A percentile compares a stretch with the other conserved stretches of the same genome.
Conservation (phyloP, 2,797 vertebrate species). For the Bovichtus variegatus region DNA sequence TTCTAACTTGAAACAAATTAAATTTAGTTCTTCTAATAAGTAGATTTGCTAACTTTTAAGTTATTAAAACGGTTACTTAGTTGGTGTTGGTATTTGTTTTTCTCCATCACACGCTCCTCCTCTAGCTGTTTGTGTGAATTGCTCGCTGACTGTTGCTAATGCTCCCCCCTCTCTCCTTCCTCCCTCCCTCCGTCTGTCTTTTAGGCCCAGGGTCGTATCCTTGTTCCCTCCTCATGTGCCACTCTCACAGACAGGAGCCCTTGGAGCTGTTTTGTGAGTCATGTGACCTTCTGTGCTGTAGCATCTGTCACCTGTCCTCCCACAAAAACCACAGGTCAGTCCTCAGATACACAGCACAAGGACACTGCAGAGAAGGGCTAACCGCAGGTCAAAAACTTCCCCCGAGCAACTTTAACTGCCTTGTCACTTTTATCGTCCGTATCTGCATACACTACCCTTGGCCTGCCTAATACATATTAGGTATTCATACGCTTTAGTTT, state of each 20-base stretch:
- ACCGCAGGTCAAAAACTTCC: constrained; percentile 73
- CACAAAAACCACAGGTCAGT: constrained; percentile 90
- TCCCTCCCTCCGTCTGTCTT: constrained; percentile 41
- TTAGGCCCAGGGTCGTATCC: constrained; percentile 82
- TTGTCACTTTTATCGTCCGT: constrained; percentile 75
- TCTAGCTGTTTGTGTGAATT: constrained; percentile 41
- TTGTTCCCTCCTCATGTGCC: constrained; percentile 84
- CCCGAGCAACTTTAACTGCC: constrained; percentile 58
- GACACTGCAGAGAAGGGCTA: constrained; percentile 70
- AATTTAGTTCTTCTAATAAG: background rate
- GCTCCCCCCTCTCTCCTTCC: constrained; percentile 1
- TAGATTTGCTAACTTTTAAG: background rate
- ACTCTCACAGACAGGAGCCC: constrained; percentile 87
- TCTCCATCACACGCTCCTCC: constrained; percentile 1
- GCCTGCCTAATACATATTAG: constrained; percentile 70
- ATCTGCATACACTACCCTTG: constrained; percentile 81
- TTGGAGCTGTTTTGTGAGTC: constrained; percentile 89
- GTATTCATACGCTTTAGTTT: constrained; percentile 77
- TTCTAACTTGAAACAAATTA: background rate
- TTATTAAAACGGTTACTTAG: background rate
- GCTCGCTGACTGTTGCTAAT: constrained; percentile 43
- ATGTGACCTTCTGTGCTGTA: constrained; percentile 89
- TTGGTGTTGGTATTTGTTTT: background rate
- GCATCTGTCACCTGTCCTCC: constrained; percentile 89
- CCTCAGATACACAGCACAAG: constrained; percentile 72